phyloP scores from a whole-genome alignment of 1,140 invertebrate genomes.

The Zaprionus lachaisei region DNA sequence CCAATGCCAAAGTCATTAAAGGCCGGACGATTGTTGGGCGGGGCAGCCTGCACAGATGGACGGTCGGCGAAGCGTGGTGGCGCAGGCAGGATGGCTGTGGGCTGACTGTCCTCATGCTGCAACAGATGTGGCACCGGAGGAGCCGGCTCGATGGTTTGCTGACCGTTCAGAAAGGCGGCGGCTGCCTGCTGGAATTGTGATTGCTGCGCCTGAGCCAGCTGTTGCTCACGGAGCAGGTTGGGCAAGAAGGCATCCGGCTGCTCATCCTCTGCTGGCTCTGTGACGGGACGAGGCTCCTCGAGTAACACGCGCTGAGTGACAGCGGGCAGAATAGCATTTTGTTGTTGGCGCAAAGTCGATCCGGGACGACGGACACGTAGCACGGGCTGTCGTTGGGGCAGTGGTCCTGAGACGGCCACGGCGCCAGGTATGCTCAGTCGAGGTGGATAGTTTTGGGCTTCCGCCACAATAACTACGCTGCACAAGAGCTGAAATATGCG shows the following conservation, averaged over 20 bases:
- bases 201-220: conserved; percentile 84
- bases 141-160: conserved; percentile 84
- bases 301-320: conserved; percentile 83
- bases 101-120: conserved; percentile 80
- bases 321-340: conserved; percentile 85
- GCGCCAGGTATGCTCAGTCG: conserved; percentile 88
- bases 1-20: conserved; percentile 82
- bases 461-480: conserved; percentile 60
- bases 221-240: conserved; percentile 72
- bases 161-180: conserved; percentile 70
- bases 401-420: conserved; percentile 81
- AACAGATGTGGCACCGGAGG: conserved; percentile 75
- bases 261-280: conserved; percentile 86
- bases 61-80: conserved; percentile 84
- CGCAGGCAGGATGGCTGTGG: conserved; percentile 84
- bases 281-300: conserved; percentile 86
- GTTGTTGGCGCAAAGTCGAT: conserved; percentile 73
- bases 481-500: conserved; percentile 53
- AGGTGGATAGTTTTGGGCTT: conserved; percentile 85
- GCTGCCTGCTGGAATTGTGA: conserved; percentile 84
- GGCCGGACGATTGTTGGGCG: conserved; percentile 49
- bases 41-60: conserved; percentile 42
- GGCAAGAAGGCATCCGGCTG: conserved; percentile 75
- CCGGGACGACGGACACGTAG: conserved; percentile 85
- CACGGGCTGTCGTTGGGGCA: conserved; percentile 84